Evolutionary conservation across 2,113 vertebrate genomes (phyloP).

Genomic region (Ursus arctos): DNA sequence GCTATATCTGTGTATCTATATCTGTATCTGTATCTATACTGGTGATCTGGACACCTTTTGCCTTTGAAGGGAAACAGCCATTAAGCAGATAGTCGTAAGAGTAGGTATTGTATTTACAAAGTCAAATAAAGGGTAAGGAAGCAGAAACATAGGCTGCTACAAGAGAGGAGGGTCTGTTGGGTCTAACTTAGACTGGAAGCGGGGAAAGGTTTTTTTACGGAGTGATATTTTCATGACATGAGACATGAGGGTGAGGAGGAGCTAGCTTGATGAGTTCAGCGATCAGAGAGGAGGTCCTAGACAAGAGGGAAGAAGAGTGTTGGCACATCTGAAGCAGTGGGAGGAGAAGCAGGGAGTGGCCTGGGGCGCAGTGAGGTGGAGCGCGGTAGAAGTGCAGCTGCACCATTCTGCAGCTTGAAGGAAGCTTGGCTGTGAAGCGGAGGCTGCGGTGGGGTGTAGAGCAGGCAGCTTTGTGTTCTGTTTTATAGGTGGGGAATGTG

Average conservation of each 20-base stretch:
- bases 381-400: background rate
- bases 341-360: too few species aligned
- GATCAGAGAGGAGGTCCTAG: background rate
- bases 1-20: too few species aligned
- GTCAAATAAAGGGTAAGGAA: background rate
- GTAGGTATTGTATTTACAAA: background rate
- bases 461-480: background rate
- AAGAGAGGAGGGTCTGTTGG: background rate
- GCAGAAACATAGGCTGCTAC: background rate
- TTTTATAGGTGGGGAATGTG: background rate
- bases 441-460: rapidly evolving
- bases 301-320: background rate
- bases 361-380: background rate
- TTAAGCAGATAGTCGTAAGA: background rate
- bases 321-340: background rate
- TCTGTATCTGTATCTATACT: background rate
- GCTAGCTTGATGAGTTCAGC: background rate
- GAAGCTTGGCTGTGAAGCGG: too few species aligned
- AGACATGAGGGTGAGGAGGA: background rate
- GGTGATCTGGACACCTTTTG: background rate
- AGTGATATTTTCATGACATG: background rate
- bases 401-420: background rate
- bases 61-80: background rate
- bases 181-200: background rate
- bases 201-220: background rate